Base-by-base conservation (phyloP, 2,888 invertebrate genomes). In the Eupsilia transversa region DNA sequence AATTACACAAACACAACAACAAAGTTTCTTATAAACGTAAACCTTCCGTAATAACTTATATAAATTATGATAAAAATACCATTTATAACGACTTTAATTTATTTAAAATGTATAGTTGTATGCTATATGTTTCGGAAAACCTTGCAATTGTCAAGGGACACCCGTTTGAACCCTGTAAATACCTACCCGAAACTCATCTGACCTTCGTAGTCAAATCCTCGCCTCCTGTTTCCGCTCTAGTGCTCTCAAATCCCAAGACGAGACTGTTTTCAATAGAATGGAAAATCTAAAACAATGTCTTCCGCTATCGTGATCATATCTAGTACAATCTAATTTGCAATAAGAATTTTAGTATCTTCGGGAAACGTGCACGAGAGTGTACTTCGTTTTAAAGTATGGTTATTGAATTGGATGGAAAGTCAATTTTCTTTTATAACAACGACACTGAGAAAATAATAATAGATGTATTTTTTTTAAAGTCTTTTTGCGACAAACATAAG, bases 261-360 rank as follows among this genome's bases (percentile, higher is more conserved):
- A 59, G 30, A 52, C 54, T 52, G 52, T 79, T 70, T 83, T 77
- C 77, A 77, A 80, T 77, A 65, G 65, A 83, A 77, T 38, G 68
- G 59, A 70, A 84, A 80, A 83, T 84, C 72, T 80, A 67, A 84
- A 80, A 77, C 81, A 83, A 83, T 83, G 60, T 77, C 72, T 63
- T 60, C 52, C 63, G 23, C 60, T 17, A 70, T 64, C 68, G 73
- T 61, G 71, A 79, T 72, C 61, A 69, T 83, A 80, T 83, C 80
- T 71, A 72, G 52, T 49, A 68, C 52, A 73, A 83, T 73, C 77
- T 83, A 73, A 83, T 83, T 80, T 83, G 78, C 84, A 84, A 72
- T 84, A 77, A 77, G 43, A 80, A 68, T 69, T 84, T 80, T 74
- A 83, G 60, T 80, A 57, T 76, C 71, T 72, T 76, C 49, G 60